Percentiles rank a stretch among this genome's conserved stretches.
Conservation (phyloP, 2,888 invertebrate species). For the Conistra vaccinii region DNA sequence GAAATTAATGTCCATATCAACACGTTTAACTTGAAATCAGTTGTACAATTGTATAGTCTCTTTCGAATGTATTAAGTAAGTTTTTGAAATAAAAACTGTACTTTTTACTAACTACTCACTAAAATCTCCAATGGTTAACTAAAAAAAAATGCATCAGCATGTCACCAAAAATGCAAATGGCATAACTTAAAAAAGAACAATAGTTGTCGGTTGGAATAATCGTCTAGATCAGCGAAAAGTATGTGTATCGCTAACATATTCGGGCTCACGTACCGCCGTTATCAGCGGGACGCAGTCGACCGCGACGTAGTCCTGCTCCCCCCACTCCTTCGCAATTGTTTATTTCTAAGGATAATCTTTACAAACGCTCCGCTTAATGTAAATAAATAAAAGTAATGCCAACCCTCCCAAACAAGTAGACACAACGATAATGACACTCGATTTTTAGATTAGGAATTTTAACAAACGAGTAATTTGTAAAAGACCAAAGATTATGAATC, state of each 20-base stretch:
- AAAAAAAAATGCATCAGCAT: background rate
- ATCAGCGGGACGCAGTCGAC: constrained; percentile 78
- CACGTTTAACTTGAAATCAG: background rate
- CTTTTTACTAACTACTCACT: background rate
- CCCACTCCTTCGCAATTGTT: constrained; percentile 77
- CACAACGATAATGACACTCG: constrained; percentile 29
- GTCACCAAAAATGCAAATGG: background rate
- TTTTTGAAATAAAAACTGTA: background rate
- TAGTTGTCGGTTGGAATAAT: constrained; percentile 63
- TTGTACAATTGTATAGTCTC: background rate
- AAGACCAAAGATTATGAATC: background rate
- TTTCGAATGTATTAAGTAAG: background rate
- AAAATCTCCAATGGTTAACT: background rate
- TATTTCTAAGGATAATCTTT: constrained; percentile 84
- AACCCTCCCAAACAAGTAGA: constrained; percentile 59
- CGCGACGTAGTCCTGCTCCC: constrained; percentile 53
- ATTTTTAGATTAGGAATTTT: constrained; percentile 44
- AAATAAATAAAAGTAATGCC: constrained; percentile 66
- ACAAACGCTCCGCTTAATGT: constrained; percentile 71
- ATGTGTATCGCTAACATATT: constrained; percentile 84
- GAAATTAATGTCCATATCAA: background rate
- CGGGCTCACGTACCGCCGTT: constrained; percentile 80
- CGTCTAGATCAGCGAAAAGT: constrained; percentile 76
- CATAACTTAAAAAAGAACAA: constrained; percentile 27
- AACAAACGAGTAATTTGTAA: background rate